phyloP scores from a whole-genome alignment of 1,140 invertebrate genomes.

The Coenobita brevimanus region DNA sequence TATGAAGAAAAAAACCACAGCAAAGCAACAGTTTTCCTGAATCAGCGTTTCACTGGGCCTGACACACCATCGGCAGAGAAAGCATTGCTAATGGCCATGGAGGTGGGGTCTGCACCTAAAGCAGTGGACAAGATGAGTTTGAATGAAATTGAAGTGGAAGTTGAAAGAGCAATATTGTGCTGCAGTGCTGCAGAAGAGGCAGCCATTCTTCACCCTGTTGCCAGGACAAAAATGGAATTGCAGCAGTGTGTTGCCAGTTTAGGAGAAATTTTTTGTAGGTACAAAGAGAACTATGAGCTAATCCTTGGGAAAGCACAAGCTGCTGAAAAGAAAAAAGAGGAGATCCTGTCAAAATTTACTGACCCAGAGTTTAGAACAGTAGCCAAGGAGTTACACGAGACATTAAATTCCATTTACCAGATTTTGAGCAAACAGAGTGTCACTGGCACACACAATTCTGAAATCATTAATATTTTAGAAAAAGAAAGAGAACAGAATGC shows the following conservation, averaged over 20 bases:
- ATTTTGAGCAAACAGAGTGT: neutral
- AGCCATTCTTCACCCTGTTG: neutral
- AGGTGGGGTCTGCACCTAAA: neutral
- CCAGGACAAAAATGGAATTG: neutral
- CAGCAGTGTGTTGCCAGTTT: neutral
- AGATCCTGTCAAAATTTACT: neutral
- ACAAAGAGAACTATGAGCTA: constrained; percentile 22
- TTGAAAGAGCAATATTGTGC: neutral
- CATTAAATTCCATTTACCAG: neutral
- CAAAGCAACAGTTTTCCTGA: constrained; percentile 36
- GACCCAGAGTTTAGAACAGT: neutral
- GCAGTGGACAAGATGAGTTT: neutral
- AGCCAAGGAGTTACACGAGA: neutral
- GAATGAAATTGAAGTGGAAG: constrained; percentile 17
- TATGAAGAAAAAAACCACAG: constrained; percentile 52
- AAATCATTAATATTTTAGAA: neutral
- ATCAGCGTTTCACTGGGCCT: constrained; percentile 20
- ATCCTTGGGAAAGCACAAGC: constrained; percentile 3
- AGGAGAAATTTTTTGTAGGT: neutral
- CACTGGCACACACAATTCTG: no score
- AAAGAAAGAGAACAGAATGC: neutral
- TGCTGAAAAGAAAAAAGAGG: constrained; percentile 25
- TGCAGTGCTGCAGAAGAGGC: constrained; percentile 18
- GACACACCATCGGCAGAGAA: constrained; percentile 13
- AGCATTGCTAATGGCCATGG: constrained; percentile 7